phyloP scores from a whole-genome alignment of 2,797 vertebrate species.

The Siniperca scherzeri region DNA sequence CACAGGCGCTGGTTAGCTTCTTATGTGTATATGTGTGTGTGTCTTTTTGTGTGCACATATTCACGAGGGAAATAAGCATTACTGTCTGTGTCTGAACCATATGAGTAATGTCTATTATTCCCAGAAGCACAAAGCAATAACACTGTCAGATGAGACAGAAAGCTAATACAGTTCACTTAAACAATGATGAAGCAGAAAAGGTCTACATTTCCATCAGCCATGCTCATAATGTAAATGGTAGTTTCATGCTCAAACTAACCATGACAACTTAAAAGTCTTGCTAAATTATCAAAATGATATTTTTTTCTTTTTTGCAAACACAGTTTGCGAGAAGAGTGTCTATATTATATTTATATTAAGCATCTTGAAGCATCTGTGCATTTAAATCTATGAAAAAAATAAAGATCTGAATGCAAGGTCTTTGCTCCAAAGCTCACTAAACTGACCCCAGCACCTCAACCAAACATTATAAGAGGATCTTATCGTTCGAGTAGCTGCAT shows the following conservation, averaged over 20 bases:
- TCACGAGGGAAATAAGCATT: constrained; percentile 77
- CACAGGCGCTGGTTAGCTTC: neutral
- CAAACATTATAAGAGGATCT: neutral
- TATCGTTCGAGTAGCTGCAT: neutral
- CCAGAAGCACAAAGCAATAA: constrained; percentile 77
- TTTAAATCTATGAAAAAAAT: neutral
- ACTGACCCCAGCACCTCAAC: neutral
- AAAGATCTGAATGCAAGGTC: neutral
- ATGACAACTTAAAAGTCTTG: neutral
- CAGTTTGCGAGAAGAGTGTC: neutral
- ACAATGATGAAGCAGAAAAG: constrained; percentile 68
- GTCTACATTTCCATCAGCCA: constrained; percentile 25
- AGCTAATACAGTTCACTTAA: constrained; percentile 63
- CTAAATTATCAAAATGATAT: neutral
- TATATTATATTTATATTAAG: neutral
- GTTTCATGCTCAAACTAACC: neutral
- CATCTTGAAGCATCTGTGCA: neutral
- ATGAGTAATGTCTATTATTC: constrained; percentile 77
- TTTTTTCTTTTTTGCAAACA: neutral
- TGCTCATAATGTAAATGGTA: constrained; percentile 23
- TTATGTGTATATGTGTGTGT: constrained; percentile 24
- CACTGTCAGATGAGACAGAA: constrained; percentile 54
- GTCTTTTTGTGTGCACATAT: constrained; percentile 51
- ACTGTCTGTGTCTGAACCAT: constrained; percentile 58
- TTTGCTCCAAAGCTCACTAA: constrained; percentile 5